phyloP scores from a whole-genome alignment of 1,140 invertebrate genomes.

The Alviniconcha marisindica region DNA sequence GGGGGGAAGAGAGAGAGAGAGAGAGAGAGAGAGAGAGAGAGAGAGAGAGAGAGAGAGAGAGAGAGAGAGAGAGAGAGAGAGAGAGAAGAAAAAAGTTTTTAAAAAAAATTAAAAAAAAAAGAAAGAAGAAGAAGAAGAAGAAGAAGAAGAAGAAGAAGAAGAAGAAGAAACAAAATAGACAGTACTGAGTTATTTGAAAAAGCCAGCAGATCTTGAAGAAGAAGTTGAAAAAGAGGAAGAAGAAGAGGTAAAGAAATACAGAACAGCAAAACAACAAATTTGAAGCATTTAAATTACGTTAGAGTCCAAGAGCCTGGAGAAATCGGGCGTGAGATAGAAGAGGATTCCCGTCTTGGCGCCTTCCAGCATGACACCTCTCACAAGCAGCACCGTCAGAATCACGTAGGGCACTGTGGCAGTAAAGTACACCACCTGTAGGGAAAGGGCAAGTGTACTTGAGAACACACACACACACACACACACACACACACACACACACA shows the following conservation, averaged over 20 bases:
- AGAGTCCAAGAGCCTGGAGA: neutral
- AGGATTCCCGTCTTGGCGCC: slow-evolving; percentile 19
- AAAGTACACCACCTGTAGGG: slow-evolving; percentile 37
- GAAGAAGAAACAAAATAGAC: neutral
- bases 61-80: slow-evolving; percentile 14
- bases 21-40: neutral
- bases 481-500: too few relatives aligned
- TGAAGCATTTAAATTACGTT: neutral
- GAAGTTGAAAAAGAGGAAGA: neutral
- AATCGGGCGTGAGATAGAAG: slow-evolving; percentile 34
- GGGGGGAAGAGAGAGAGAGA: neutral
- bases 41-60: slow-evolving; percentile 25
- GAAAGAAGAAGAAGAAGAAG: slow-evolving; percentile 9
- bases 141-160: slow-evolving; percentile 14
- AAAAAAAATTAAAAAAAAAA: slow-evolving; percentile 1
- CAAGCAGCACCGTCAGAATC: slow-evolving; percentile 28
- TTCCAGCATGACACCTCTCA: slow-evolving; percentile 26
- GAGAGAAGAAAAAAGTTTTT: neutral
- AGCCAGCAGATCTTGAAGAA: neutral
- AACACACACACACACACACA: too few relatives aligned
- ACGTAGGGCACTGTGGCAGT: slow-evolving; percentile 36
- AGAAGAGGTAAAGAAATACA: slow-evolving; percentile 15
- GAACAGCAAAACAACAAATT: too few relatives aligned
- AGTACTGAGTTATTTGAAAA: too few relatives aligned
- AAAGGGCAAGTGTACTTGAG: slow-evolving; percentile 5